A percentile compares a stretch with the other conserved stretches of the same genome.
phyloP scores from a whole-genome alignment of 2,888 invertebrate genomes.

The Cantharis rufa region DNA sequence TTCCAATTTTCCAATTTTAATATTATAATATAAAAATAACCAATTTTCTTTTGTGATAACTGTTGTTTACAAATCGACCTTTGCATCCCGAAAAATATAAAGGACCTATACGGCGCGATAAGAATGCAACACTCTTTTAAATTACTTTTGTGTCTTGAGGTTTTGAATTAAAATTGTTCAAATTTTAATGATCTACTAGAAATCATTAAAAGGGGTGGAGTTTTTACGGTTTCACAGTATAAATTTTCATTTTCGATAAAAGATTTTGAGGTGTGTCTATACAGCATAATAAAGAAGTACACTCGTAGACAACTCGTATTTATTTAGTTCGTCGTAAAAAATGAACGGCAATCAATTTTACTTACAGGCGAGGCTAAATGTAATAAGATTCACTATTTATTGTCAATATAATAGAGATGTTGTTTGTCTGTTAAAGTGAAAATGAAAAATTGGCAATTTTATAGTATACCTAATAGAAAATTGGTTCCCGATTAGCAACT shows the following conservation, averaged over 20 bases:
- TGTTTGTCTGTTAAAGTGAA: neutral
- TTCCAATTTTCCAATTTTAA: too few relatives aligned
- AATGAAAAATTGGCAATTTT: neutral
- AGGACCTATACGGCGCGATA: too few relatives aligned
- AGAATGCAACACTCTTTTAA: too few relatives aligned
- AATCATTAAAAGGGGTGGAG: neutral
- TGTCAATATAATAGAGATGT: constrained; percentile 8
- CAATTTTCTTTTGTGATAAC: too few relatives aligned
- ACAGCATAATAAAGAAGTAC: constrained; percentile 1
- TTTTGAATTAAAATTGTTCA: neutral
- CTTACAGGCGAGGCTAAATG: constrained; percentile 4
- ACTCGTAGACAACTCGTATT: constrained; percentile 8
- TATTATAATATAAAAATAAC: too few relatives aligned
- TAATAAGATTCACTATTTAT: constrained; percentile 15
- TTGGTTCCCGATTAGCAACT: neutral
- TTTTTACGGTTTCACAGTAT: neutral
- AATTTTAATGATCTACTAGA: neutral
- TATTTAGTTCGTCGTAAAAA: constrained; percentile 12
- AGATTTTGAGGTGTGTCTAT: neutral
- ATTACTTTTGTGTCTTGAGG: neutral
- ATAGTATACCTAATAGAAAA: neutral
- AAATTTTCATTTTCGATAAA: neutral
- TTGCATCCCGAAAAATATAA: too few relatives aligned
- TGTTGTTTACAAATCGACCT: too few relatives aligned
- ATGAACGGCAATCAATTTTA: constrained; percentile 11